These are phyloP conservation scores for Drosophila pegasa DNA, from an alignment of 2,888 invertebrate species.

Conservation along the genomic window DNA sequence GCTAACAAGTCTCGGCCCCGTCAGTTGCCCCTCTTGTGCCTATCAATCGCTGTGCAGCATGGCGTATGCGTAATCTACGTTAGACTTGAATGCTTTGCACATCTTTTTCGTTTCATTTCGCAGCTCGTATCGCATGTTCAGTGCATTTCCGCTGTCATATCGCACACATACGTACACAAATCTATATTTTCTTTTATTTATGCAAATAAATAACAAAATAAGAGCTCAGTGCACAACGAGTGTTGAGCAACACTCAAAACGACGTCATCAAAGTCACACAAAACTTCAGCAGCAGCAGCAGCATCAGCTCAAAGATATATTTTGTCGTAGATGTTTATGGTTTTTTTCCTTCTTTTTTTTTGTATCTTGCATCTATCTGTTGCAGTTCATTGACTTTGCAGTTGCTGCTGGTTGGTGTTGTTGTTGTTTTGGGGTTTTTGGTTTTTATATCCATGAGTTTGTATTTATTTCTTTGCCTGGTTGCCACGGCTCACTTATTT, in stretches of 20 bases:
- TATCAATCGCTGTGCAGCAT: constrained; percentile 18
- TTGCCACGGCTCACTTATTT: constrained; percentile 71
- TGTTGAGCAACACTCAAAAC: constrained; percentile 30
- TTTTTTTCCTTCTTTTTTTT: not conserved
- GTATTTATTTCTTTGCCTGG: constrained; percentile 30
- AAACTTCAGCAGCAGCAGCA: constrained; percentile 28
- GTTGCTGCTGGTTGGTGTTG: constrained; percentile 18
- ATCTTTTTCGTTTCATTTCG: constrained; percentile 16
- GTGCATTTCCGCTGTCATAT: constrained; percentile 35
- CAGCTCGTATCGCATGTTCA: constrained; percentile 16
- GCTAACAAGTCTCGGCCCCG: not conserved
- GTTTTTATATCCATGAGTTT: constrained; percentile 32
- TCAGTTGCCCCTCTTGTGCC: not conserved
- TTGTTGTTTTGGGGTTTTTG: constrained; percentile 25
- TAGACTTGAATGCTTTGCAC: constrained; percentile 25
- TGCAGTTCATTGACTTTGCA: constrained; percentile 56
- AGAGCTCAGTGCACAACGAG: constrained; percentile 18
- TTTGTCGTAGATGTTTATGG: constrained; percentile 6
- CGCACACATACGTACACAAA: constrained; percentile 15
- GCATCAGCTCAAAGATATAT: constrained; percentile 41
- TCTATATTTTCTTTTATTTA: constrained; percentile 29
- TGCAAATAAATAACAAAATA: constrained; percentile 37
- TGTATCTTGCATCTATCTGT: constrained; percentile 34
- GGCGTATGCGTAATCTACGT: constrained; percentile 47
- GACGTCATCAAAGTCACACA: constrained; percentile 49